Base-by-base conservation (phyloP, 2,888 invertebrate species). In the Papilio protenor region DNA sequence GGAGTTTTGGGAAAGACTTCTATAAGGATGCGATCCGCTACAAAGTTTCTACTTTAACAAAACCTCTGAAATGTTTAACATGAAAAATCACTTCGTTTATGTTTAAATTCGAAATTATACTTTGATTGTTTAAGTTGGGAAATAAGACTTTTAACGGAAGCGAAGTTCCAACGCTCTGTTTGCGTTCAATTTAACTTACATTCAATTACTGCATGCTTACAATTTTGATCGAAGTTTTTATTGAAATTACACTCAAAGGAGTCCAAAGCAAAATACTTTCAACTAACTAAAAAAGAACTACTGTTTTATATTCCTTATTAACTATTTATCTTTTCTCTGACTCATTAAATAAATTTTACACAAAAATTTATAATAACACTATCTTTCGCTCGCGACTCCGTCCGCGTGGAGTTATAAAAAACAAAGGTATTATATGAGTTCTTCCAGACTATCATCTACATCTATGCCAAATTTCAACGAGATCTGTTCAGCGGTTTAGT, bases 111-210 rank as follows among this genome's bases (percentile, higher is more conserved):
- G 12, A 73, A 69, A 33, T 77, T 45, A 73, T 33, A 49, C 47
- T 59, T 49, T 59, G 47, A 69, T 59, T 77, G 74, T 70, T 77
- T 33, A 52, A 74, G 49, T 74, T 74, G 8, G n/a, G 16, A 8
- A 49, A 33, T 73, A 11, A 27, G 57, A 72, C 52, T 73, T 73
- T 57, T 57, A 73, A 77, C 21, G 49, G 73, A 66, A 73, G 6
- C 77, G 40, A 70, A 73, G 74, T 74, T 70, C 70, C 4, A 77
- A 73, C 59, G 14, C 69, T 57, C 59, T 69, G 69, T 77, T 73
- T 77, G 74, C 47, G 57, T 77, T 77, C 77, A 77, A 77, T 77
- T 77, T 70, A 74, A 74, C 77, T 77, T 77, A 77, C 61, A 75
- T 71, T 71, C 75, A 77, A 75, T 77, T 74, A 71, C 21, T 21